These are phyloP conservation scores for Mesochorus sp. DNA, from an alignment of 2,888 invertebrate species.

Conservation along the genomic window DNA sequence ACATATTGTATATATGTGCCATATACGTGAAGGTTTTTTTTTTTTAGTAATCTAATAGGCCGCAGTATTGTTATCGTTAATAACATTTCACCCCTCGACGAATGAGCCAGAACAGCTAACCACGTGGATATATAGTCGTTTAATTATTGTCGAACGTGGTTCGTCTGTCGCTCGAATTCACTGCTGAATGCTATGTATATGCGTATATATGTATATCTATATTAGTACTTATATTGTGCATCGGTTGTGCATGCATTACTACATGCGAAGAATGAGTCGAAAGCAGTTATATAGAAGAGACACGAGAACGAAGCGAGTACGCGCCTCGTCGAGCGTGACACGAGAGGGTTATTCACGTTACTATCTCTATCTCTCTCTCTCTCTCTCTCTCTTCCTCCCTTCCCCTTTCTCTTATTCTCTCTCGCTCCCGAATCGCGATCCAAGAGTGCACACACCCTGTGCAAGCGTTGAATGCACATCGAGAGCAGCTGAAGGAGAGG, in stretches of 20 bases:
- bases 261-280: conserved; percentile 27
- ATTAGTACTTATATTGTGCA: conserved; percentile 4
- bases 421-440: conserved; percentile 61
- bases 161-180: conserved; percentile 12
- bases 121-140: conserved; percentile 53
- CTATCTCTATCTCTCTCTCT: conserved; percentile 18
- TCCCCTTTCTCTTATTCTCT: not conserved
- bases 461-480: conserved; percentile 47
- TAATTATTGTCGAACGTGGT: conserved; percentile 51
- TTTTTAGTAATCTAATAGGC: conserved; percentile 25
- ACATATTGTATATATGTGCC: not conserved
- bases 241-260: conserved; percentile 12
- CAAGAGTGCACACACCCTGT: conserved; percentile 62
- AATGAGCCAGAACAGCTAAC: conserved; percentile 29
- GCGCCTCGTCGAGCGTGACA: conserved; percentile 64
- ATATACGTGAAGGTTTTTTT: not conserved
- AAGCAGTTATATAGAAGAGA: conserved; percentile 24
- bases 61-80: conserved; percentile 8
- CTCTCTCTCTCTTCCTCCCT: not conserved
- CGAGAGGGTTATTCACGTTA: conserved; percentile 53
- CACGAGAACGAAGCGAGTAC: conserved; percentile 41
- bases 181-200: not conserved
- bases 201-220: not conserved
- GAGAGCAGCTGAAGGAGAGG: not conserved
- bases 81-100: conserved; percentile 27